Conservation (phyloP, 2,113 vertebrate species). For the Malaclemys terrapin region DNA sequence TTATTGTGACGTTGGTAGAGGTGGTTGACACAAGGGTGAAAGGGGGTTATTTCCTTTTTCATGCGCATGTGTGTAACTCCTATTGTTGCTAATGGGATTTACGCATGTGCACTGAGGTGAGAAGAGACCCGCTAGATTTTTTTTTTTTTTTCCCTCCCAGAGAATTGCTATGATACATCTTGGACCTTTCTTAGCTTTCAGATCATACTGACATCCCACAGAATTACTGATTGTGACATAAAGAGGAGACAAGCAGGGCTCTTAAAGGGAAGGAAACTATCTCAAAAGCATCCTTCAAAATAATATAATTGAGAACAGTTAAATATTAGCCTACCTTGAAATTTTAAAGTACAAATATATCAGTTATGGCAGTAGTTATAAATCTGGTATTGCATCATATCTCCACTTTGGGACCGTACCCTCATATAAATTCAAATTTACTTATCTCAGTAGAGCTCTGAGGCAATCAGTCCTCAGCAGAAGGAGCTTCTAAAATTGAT, state of each 20-base stretch:
- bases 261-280: neutral
- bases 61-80: neutral
- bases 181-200: neutral
- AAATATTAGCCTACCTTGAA: neutral
- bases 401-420: neutral
- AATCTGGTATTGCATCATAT: fast-evolving
- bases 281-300: too few species aligned
- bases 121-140: neutral
- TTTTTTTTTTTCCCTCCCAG: neutral
- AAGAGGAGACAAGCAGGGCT: neutral
- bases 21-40: neutral
- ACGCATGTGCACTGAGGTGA: neutral
- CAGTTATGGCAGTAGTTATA: neutral
- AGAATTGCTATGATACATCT: neutral
- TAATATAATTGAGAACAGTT: too few species aligned
- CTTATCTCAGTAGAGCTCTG: neutral
- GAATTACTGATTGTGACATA: neutral
- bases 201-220: neutral
- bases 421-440: neutral
- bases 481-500: neutral
- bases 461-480: fast-evolving
- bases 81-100: neutral
- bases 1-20: neutral
- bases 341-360: neutral
- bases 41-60: neutral